Conservation (phyloP, 2,113 vertebrate genomes). For the Microcebus tavaratra region DNA sequence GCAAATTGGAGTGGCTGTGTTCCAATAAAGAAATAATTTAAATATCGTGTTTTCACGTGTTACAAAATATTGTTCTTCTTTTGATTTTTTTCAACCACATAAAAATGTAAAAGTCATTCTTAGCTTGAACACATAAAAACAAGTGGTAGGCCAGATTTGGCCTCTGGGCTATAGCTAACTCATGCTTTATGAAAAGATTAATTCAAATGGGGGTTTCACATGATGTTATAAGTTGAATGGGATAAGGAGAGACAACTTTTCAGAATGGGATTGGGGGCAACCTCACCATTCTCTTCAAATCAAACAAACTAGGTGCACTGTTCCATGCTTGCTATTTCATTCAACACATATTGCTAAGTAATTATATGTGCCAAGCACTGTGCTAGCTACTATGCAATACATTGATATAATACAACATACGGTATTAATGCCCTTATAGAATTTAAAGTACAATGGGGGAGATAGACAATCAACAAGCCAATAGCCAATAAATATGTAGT, state of each 20-base stretch:
- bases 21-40: background rate
- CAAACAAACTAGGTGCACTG: background rate
- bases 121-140: background rate
- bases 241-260: background rate
- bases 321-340: background rate
- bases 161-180: background rate
- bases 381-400: background rate
- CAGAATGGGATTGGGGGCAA: background rate
- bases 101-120: conserved; percentile 9
- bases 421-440: background rate
- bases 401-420: background rate
- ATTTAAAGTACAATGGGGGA: background rate
- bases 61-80: background rate
- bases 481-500: background rate
- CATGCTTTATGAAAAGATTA: background rate
- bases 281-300: background rate
- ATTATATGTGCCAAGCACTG: background rate
- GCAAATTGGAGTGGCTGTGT: background rate
- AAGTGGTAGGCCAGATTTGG: background rate
- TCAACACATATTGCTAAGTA: background rate
- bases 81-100: background rate
- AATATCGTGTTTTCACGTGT: background rate
- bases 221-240: background rate
- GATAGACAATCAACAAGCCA: background rate
- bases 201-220: background rate